Percentiles rank a stretch among this genome's conserved stretches.
phyloP scores from a whole-genome alignment of 2,113 vertebrate species.

The Leucosticte australis region DNA sequence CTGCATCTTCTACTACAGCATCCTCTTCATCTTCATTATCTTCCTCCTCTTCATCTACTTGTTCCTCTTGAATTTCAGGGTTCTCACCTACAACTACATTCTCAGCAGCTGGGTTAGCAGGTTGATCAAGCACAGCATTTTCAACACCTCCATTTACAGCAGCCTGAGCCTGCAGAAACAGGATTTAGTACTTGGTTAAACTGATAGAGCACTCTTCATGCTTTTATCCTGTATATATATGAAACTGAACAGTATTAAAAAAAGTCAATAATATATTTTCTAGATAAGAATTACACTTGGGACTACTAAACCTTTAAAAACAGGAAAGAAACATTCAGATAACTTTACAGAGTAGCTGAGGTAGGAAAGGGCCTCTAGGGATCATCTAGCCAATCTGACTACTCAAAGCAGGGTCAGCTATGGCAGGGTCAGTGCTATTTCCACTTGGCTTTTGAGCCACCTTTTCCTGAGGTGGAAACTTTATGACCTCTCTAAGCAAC shows the following conservation, averaged over 20 bases:
- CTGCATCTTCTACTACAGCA: slow-evolving; percentile 87
- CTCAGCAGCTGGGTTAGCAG: slow-evolving; percentile 82
- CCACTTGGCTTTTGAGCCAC: neutral
- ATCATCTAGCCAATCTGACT: neutral
- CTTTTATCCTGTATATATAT: neutral
- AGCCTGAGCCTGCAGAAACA: slow-evolving; percentile 75
- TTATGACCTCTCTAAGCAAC: neutral
- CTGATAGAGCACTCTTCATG: neutral
- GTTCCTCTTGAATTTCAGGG: slow-evolving; percentile 84
- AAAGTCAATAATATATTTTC: neutral
- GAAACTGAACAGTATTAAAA: accelerated
- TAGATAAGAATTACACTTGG: neutral
- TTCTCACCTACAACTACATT: slow-evolving; percentile 87
- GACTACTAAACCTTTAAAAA: neutral
- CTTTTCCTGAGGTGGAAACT: neutral
- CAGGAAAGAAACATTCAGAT: neutral
- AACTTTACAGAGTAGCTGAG: neutral
- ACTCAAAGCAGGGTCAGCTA: neutral
- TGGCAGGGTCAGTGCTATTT: neutral
- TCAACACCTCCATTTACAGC: slow-evolving; percentile 80
- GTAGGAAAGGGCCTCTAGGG: neutral
- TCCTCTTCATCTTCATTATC: slow-evolving; percentile 92
- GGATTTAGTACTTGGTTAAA: neutral
- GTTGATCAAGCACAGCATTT: slow-evolving; percentile 79
- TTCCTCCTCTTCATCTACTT: slow-evolving; percentile 87